A percentile compares a stretch with the other conserved stretches of the same genome.
phyloP scores from a whole-genome alignment of 92 coral and sea anemone genomes.

The Diadumene lineata region DNA sequence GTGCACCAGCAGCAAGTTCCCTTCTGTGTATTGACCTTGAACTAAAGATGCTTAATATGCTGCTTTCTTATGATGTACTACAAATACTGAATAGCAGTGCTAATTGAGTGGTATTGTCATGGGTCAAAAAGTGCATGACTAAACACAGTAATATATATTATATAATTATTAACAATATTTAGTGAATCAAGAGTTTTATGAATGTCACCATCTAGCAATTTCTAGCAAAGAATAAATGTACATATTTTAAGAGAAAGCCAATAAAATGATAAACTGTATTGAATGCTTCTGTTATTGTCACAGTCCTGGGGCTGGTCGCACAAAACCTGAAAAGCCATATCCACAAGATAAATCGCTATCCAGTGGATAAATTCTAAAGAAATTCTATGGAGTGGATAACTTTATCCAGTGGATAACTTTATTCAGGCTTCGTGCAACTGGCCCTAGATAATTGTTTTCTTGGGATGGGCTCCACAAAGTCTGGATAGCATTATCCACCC shows the following conservation, averaged over 20 bases:
- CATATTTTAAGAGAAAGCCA: constrained; percentile 15
- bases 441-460: too few species aligned
- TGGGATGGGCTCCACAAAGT: too few species aligned
- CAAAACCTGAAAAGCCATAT: neutral
- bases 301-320: neutral
- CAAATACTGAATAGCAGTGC: too few species aligned
- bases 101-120: too few species aligned
- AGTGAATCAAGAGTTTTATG: neutral
- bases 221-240: constrained; percentile 17
- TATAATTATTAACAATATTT: neutral
- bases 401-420: neutral
- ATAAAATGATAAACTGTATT: constrained; percentile 13
- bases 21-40: too few species aligned
- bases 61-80: too few species aligned
- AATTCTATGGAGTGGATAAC: neutral
- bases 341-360: neutral
- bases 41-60: too few species aligned
- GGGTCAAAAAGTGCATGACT: constrained; percentile 9
- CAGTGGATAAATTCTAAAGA: neutral
- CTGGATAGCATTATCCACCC: too few species aligned
- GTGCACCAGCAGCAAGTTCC: too few species aligned
- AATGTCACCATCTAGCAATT: constrained; percentile 13
- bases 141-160: neutral
- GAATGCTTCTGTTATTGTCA: neutral
- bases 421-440: neutral